Evolutionary conservation across 2,797 vertebrate genomes (phyloP), one percentile per base, ranked within the genome.

Genomic region (Neosalanx taihuensis): DNA sequence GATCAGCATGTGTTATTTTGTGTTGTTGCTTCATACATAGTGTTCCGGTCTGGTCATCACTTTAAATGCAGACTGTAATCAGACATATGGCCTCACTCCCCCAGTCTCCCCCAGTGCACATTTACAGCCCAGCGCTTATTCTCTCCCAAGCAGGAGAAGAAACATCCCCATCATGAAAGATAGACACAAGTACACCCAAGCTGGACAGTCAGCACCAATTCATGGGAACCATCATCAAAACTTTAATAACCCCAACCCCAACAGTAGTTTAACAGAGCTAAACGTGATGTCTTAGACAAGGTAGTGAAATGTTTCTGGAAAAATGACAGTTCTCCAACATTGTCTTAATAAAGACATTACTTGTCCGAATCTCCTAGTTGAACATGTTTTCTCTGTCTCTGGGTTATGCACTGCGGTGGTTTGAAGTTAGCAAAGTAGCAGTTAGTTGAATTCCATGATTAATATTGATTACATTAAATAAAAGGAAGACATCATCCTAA

Each of bases 241-340:
- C 61, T 30, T 7, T n/a, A 6, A 23, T 46, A 13, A 46, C 41
- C 41, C 58, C 20, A 7, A 23, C 10, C 13, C 18, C 20, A 78
- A 86, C 85, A 83, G 79, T 73, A 64, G n/a, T 7, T 58, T 58
- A 9, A 46, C 13, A 9, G 41, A 12, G 41, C 41, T 3, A 46
- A 46, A 13, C 41, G 13, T 46, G 35, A 9, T 37, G 41, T 3
- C 41, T 58, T 58, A 64, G 75, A 83, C 85, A 86, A 88, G 86
- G 87, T 87, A 85, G 83, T 85, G 69, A 41, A 76, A 86, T 83
- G 75, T 77, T 73, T 51, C 74, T 69, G 76, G 79, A 86, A 58
- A 5, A 23, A 58, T n/a, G 56, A 23, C 18, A 58, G 62, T 67
- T 78, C 73, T 82, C 69, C 79, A 70, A 73, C 83, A 79, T 57